A percentile compares a stretch with the other conserved stretches of the same genome.
Conservation (phyloP, 53 echinoderm and acorn worm species). For the Apostichopus leukothele region DNA sequence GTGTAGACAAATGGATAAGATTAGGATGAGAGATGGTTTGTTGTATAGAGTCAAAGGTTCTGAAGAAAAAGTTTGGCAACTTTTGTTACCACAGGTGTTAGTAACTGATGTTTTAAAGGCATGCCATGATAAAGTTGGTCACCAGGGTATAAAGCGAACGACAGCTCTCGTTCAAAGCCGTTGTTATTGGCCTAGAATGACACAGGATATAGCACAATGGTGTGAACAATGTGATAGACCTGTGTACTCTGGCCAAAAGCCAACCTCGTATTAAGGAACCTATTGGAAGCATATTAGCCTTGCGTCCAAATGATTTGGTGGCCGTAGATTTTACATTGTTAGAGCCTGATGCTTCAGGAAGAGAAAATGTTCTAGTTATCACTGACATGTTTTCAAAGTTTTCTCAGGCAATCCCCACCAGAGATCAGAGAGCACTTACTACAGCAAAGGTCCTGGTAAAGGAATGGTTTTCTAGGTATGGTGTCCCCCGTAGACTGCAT, state of each 20-base stretch:
- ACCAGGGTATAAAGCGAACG: constrained; percentile 36
- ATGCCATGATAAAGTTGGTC: constrained; percentile 31
- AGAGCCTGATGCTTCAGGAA: constrained; percentile 49
- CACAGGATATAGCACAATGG: background rate
- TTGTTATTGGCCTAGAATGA: constrained; percentile 43
- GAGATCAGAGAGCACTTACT: too few species aligned
- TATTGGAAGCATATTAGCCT: constrained; percentile 34
- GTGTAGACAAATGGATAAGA: too few species aligned
- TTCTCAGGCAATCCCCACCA: constrained; percentile 33
- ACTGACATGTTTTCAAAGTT: constrained; percentile 62
- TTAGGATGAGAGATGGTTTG: too few species aligned
- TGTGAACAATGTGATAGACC: constrained; percentile 37
- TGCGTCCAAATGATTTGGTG: constrained; percentile 52
- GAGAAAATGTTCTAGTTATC: constrained; percentile 60
- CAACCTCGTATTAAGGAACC: constrained; percentile 38
- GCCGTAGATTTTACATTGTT: constrained; percentile 62
- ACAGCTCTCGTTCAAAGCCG: background rate
- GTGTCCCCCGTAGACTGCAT: too few species aligned
- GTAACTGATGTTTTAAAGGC: constrained; percentile 6
- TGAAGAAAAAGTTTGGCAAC: too few species aligned
- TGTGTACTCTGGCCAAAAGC: constrained; percentile 41
- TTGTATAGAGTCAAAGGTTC: too few species aligned
- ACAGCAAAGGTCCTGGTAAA: too few species aligned
- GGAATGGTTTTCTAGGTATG: too few species aligned
- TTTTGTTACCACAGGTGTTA: too few species aligned